Evolutionary conservation across 2,113 vertebrate genomes (phyloP).

Genomic region (Ceyx cyanopectus): DNA sequence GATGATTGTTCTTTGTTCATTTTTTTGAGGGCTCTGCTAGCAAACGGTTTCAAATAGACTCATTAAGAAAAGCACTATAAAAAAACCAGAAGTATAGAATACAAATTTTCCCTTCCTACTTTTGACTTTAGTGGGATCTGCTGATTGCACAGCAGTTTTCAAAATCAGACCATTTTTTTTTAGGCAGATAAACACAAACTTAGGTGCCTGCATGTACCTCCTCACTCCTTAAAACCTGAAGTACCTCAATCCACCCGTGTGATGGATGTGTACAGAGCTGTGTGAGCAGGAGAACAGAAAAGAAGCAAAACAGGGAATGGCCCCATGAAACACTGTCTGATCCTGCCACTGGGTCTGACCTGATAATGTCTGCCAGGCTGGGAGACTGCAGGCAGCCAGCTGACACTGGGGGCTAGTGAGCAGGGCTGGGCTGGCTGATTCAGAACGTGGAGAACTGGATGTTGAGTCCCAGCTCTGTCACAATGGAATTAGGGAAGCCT

Average conservation of each 20-base stretch:
- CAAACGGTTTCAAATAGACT: not conserved
- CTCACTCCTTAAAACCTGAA: not conserved
- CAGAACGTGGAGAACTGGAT: not conserved
- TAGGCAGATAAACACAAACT: not conserved
- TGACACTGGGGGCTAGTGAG: not conserved
- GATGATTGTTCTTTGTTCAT: not conserved
- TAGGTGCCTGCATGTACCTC: fast-evolving
- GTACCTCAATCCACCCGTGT: not conserved
- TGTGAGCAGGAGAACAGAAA: not conserved
- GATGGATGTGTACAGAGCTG: fast-evolving
- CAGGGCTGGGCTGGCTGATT: not conserved
- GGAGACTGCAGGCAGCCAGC: fast-evolving
- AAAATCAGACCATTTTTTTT: not conserved
- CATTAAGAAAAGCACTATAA: slow-evolving; percentile 8
- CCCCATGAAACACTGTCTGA: not conserved
- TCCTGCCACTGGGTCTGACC: not conserved
- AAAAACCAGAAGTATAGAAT: not conserved
- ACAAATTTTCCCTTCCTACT: not conserved
- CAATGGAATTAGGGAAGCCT: not conserved
- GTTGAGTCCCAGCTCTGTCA: not conserved
- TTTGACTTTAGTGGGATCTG: not conserved
- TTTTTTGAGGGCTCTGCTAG: not conserved
- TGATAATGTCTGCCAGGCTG: fast-evolving
- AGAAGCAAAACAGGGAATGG: no score
- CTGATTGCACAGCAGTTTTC: not conserved